These are phyloP conservation scores for Neopelma chrysocephalum DNA, from an alignment of 2,797 vertebrate species.

Conservation along the genomic window DNA sequence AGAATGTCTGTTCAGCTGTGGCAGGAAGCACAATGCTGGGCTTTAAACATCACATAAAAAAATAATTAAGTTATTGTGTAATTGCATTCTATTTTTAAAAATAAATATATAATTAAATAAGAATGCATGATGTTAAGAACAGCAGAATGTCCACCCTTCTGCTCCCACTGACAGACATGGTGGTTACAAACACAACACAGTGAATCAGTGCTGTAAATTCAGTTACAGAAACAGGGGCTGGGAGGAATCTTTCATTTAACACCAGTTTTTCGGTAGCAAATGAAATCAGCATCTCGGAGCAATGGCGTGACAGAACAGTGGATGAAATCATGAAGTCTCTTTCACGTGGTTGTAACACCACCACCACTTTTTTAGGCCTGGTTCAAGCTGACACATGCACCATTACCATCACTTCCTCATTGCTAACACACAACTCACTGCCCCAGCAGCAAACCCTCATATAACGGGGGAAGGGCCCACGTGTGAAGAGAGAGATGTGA, in stretches of 20 bases:
- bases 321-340: background rate
- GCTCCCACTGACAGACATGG: background rate
- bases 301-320: background rate
- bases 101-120: conserved; percentile 31
- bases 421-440: background rate
- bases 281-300: background rate
- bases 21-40: background rate
- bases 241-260: background rate
- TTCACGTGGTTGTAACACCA: accelerated
- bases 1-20: background rate
- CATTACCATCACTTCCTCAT: background rate
- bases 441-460: background rate
- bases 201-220: background rate
- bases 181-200: background rate
- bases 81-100: conserved; percentile 21
- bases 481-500: accelerated
- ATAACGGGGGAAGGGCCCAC: background rate
- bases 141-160: background rate
- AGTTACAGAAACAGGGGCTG: background rate
- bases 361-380: accelerated
- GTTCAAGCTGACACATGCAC: background rate
- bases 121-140: background rate
- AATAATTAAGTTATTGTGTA: conserved; percentile 24
- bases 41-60: conserved; percentile 37
- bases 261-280: background rate